These are phyloP conservation scores for Plectus sambesii DNA, from an alignment of 1,140 invertebrate species.

Conservation along the genomic window DNA sequence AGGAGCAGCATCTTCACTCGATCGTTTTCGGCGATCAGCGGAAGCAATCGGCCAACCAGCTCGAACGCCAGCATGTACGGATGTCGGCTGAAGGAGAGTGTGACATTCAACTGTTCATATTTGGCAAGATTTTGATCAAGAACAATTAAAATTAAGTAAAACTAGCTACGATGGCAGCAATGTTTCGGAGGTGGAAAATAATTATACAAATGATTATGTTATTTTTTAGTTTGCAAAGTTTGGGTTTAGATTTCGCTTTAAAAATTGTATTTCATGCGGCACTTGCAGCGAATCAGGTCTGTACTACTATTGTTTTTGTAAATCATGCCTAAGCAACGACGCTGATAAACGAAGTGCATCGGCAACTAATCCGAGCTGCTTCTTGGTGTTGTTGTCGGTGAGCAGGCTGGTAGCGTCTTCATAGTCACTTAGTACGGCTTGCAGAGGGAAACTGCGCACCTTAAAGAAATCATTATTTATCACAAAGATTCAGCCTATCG, in stretches of 20 bases:
- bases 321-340: constrained; percentile 27
- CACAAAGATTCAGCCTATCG: no score
- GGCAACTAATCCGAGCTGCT: constrained; percentile 70
- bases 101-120: no score
- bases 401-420: constrained; percentile 79
- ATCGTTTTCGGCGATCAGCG: constrained; percentile 71
- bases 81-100: constrained; percentile 68
- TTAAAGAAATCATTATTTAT: constrained; percentile 47
- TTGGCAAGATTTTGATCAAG: no score
- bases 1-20: constrained; percentile 69
- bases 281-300: constrained; percentile 25
- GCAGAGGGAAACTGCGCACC: constrained; percentile 80
- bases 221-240: no score
- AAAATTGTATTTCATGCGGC: no score
- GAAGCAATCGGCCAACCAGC: constrained; percentile 76
- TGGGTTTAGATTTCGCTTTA: no score
- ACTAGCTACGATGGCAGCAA: no score
- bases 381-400: constrained; percentile 67
- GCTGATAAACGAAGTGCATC: constrained; percentile 74
- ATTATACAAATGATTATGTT: no score
- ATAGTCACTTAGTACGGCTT: constrained; percentile 83
- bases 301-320: constrained; percentile 4
- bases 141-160: no score
- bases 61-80: constrained; percentile 92
- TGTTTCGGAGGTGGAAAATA: no score